Conservation (phyloP, 1,140 invertebrate species). For the Drosophila sturtevanti region DNA sequence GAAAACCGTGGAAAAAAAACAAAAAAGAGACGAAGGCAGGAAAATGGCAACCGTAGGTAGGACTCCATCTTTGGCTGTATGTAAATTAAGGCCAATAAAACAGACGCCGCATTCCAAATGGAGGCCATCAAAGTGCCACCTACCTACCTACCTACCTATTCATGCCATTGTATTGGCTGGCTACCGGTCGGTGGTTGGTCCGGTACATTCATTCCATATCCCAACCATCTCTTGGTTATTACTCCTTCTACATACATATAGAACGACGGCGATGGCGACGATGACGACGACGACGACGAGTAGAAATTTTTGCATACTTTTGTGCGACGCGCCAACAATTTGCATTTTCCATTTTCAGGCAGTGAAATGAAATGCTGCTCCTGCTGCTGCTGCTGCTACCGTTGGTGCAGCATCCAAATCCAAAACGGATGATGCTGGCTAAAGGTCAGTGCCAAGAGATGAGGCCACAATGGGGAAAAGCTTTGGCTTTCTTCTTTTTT, state of each 20-base stretch:
- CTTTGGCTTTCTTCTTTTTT: background rate
- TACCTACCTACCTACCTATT: background rate
- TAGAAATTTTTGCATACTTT: slow-evolving; percentile 70
- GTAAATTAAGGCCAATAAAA: background rate
- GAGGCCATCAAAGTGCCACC: background rate
- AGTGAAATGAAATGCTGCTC: slow-evolving; percentile 55
- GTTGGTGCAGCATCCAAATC: background rate
- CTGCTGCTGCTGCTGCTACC: background rate
- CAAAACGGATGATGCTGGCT: background rate
- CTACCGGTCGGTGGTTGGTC: background rate
- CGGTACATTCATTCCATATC: background rate
- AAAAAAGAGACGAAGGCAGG: background rate
- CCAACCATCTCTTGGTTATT: slow-evolving; percentile 16
- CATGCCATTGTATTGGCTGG: background rate
- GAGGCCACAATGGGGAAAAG: background rate
- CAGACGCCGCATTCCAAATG: slow-evolving; percentile 18
- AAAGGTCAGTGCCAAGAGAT: slow-evolving; percentile 11
- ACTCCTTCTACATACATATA: too few species aligned
- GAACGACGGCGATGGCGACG: too few species aligned
- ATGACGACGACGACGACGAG: slow-evolving; percentile 14
- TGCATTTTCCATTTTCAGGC: slow-evolving; percentile 69
- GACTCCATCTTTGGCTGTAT: background rate
- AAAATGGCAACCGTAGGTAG: background rate
- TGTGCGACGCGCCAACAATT: slow-evolving; percentile 63
- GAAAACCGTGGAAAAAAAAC: background rate